Base-by-base conservation (phyloP, 2,797 vertebrate species). In the Onychomys arenicola region DNA sequence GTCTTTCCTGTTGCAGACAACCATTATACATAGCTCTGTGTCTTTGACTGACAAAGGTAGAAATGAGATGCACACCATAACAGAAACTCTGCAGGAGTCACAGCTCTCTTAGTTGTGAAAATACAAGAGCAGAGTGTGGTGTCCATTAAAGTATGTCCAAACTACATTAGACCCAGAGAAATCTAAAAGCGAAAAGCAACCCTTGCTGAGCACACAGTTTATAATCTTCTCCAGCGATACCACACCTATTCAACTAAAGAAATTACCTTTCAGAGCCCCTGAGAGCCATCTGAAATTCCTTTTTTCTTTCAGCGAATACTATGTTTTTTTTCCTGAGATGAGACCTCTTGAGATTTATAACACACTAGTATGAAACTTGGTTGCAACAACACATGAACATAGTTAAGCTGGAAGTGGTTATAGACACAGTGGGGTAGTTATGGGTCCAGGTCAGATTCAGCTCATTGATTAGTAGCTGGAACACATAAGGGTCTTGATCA, bases 321-420 rank as follows among this genome's bases (percentile, higher is more conserved):
- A 86, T 89, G 89, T 94, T 90, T 6, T 55, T 55, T 93, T 37
- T 83, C 92, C 81, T 96, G 57, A 96, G 40, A 92, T 83, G 32
- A 37, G 40, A 52, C n/a, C 73, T 91, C 77, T 93, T 80, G 43
- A 90, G 85, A 73, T 25, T 71, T n/a, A 75, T 4, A 65, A 59
- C 19, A 65, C 80, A 13, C 43, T 76, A 83, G 32, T 8, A 25
- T 85, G 40, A 94, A 93, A 96, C 49, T 43, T 65, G 29, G 40
- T 34, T 32, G 10, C 19, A 49, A 52, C 19, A 67, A 6, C 29
- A 11, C 34, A 2, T 23, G n/a, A 29, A 23, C 59, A 93, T 2
- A n/a, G 59, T 55, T 29, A 94, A 71, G 34, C 83, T 73, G 76
- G 40, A 94, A 67, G 40, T 10, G 37, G 29, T 23, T 85, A 10